These are phyloP conservation scores for Amblyopsis hoosieri DNA, from an alignment of 2,797 vertebrate genomes.

Conservation along the genomic window DNA sequence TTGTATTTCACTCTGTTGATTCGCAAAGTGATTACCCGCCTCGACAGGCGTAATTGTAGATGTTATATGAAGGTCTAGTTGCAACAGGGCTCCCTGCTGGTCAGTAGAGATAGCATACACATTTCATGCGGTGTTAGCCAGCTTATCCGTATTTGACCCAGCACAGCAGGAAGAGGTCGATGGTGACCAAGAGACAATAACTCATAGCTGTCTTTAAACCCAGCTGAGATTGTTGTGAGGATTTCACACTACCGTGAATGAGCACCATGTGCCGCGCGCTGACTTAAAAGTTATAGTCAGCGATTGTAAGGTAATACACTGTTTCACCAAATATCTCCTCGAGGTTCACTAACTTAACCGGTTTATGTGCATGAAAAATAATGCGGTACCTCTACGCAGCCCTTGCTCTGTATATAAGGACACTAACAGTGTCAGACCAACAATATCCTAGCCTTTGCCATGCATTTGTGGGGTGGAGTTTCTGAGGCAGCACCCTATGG, in stretches of 20 bases:
- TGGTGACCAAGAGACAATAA: conserved; percentile 52
- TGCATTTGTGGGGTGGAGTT: no score
- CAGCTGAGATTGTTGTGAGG: not conserved
- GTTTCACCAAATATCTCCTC: no score
- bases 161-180: conserved; percentile 58
- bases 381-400: no score
- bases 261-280: no score
- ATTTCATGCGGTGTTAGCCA: conserved; percentile 47
- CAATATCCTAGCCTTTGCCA: no score
- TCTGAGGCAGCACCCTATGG: conserved; percentile 28
- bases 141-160: conserved; percentile 67
- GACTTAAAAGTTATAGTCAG: no score
- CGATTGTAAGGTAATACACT: no score
- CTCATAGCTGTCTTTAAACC: conserved; percentile 46
- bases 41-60: conserved; percentile 12
- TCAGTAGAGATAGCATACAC: conserved; percentile 31
- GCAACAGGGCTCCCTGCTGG: conserved; percentile 55
- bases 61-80: conserved; percentile 4
- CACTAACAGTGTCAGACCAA: no score
- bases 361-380: no score
- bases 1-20: conserved; percentile 15
- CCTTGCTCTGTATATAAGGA: no score
- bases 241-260: no score
- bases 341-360: no score
- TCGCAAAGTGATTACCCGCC: conserved; percentile 16